A percentile compares a stretch with the other conserved stretches of the same genome.
Evolutionary conservation across 2,797 vertebrate genomes (phyloP).

Genomic region (Centropyge bicolor): DNA sequence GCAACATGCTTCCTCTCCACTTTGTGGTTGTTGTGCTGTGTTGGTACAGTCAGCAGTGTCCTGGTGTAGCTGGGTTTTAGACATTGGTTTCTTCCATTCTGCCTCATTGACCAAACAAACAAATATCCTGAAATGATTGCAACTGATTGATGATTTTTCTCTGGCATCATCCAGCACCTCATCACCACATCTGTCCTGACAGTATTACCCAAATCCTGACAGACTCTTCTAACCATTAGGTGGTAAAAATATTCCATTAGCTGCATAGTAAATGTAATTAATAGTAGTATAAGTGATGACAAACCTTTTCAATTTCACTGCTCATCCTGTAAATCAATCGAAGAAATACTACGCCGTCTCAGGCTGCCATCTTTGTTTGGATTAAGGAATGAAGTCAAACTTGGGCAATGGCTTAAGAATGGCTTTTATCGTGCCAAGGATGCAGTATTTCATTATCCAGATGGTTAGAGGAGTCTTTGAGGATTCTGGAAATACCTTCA

Average conservation of each 20-base stretch:
- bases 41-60: neutral
- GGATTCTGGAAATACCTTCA: neutral
- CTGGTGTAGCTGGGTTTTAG: neutral
- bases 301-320: neutral
- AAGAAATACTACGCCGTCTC: neutral
- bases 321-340: neutral
- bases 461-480: conserved; percentile 17
- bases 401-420: neutral
- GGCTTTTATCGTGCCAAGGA: neutral
- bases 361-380: conserved; percentile 12
- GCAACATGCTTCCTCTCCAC: neutral
- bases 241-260: neutral
- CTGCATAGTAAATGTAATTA: neutral
- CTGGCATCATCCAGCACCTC: no score
- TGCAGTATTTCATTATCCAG: neutral
- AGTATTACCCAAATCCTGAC: neutral
- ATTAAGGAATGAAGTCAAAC: neutral
- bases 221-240: neutral
- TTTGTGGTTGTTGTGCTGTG: neutral
- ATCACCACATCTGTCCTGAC: neutral
- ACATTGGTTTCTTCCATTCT: neutral
- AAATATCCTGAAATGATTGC: neutral
- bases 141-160: neutral
- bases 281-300: neutral
- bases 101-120: neutral